Base-by-base conservation (phyloP, 2,888 invertebrate species). In the Nomada flava region DNA sequence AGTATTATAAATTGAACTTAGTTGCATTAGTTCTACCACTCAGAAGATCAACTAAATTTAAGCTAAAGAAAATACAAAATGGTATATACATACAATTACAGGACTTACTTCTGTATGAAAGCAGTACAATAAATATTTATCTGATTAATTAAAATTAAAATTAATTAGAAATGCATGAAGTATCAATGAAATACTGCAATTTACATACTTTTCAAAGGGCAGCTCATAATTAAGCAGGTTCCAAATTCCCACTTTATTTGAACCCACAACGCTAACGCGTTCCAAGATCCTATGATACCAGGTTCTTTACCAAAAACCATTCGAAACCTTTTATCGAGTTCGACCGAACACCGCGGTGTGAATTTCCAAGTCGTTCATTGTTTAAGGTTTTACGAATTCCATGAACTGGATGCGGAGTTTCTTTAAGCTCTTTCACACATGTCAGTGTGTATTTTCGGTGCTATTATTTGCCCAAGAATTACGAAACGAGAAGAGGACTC, bases 401-500 rank as follows among this genome's bases (percentile, higher is more conserved):
- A 23, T 84, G 85, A 84, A 84, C 70, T 72, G 74, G 77, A 75
- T 78, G 74, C 44, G 29, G 64, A 77, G 84, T 84, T 78, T 73
- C 85, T 65, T 78, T 76, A 52, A 75, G 78, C 74, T 69, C 77
- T 78, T 81, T 82, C 85, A 73, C 84, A 81, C 82, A 72, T 76
- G 36, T 67, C 72, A 10, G 71, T 82, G 85, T 85, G 79, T 85
- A 76, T 85, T 85, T 82, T 85, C 53, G 85, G 82, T 68, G 69
- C 76, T 78, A 65, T 79, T 85, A 77, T 86, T 86, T 85, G 50
- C 74, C 55, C 63, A 85, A 68, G 74, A 83, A 86, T 86, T 85
- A 85, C 76, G 83, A 78, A 73, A 83, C 79, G 69, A 50, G 83
- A 15, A 57, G 74, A 72, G 78, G 65, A 73, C 64, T 57, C 72